Percentiles rank a stretch among this genome's conserved stretches.
Conservation (phyloP, 1,140 invertebrate species). For the Glossosoma conforme region DNA sequence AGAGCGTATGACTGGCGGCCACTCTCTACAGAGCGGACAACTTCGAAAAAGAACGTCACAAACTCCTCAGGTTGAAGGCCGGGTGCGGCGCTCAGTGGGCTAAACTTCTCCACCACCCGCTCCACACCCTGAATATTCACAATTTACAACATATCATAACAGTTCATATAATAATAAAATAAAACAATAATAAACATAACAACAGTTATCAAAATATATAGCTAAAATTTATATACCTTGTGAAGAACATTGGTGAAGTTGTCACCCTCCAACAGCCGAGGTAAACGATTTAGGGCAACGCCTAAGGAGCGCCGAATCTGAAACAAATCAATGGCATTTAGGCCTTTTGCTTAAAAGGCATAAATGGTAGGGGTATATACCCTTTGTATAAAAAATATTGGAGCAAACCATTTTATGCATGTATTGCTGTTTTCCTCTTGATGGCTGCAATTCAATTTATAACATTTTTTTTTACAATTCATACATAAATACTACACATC, state of each 20-base stretch:
- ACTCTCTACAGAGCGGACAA: conserved; percentile 43
- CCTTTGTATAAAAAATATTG: too few species aligned
- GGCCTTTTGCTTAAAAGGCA: too few species aligned
- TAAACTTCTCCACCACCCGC: conserved; percentile 41
- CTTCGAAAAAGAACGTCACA: conserved; percentile 45
- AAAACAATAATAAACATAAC: too few species aligned
- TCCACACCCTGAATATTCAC: conserved; percentile 45
- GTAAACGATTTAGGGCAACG: conserved; percentile 15
- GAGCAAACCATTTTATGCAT: too few species aligned
- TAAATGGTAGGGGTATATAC: too few species aligned
- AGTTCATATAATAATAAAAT: background rate
- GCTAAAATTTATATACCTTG: conserved; percentile 36
- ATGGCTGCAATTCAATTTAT: too few species aligned
- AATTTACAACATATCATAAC: background rate
- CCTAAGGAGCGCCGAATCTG: conserved; percentile 20
- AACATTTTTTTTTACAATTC: too few species aligned
- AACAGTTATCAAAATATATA: too few species aligned
- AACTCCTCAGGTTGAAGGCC: conserved; percentile 45
- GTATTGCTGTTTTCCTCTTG: too few species aligned
- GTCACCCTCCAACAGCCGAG: conserved; percentile 40
- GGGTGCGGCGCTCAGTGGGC: conserved; percentile 31
- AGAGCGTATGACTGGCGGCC: conserved; percentile 43
- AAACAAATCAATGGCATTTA: conserved; percentile 8
- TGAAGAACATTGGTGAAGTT: conserved; percentile 48
- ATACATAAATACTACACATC: too few species aligned